Base-by-base conservation (phyloP, 2,888 invertebrate genomes). In the Tachystola acroxantha region DNA sequence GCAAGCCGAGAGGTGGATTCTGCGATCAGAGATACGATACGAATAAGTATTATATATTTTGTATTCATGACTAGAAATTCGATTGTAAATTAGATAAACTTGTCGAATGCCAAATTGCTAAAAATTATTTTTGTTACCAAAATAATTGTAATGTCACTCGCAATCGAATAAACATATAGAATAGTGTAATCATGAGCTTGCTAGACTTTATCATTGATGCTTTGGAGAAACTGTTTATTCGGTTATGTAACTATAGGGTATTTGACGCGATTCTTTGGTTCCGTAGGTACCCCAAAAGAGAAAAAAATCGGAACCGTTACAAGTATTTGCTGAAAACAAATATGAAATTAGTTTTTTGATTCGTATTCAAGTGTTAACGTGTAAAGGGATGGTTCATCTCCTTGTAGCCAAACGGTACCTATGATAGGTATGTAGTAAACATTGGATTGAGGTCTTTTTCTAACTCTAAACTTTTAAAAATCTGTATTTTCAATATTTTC, bases 1-100 rank as follows among this genome's bases (percentile, higher is more conserved):
- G 48, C 44, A 50, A 46, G 53, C 50, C 56, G 45, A 43, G 48
- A 54, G 48, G 46, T 47, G 58, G 54, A 58, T 57, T 63, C 64
- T 61, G 65, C 58, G 52, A 79, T 80, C 79, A 79, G 73, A 78
- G 75, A 79, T 79, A 78, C 80, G 77, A 78, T 81, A 77, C 77
- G 3, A 71, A 67, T 59, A 64, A 53, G 56, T 70, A n/a, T n/a
- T n/a, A n/a, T n/a, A 71, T 78, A 72, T 75, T 75, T 76, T 73
- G 58, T 76, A 69, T 68, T 62, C 61, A 60, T 67, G 6, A 60
- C 64, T 72, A 75, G 64, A 71, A 64, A 66, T 64, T 73, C 50
- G 64, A 68, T 53, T 56, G 50, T 64, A 63, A 56, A 56, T 64
- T 68, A 67, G 58, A 50, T 53, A 65, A 16, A 62, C 47, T 51